phyloP scores from a whole-genome alignment of 2,888 invertebrate species.

The Tipula helvola region DNA sequence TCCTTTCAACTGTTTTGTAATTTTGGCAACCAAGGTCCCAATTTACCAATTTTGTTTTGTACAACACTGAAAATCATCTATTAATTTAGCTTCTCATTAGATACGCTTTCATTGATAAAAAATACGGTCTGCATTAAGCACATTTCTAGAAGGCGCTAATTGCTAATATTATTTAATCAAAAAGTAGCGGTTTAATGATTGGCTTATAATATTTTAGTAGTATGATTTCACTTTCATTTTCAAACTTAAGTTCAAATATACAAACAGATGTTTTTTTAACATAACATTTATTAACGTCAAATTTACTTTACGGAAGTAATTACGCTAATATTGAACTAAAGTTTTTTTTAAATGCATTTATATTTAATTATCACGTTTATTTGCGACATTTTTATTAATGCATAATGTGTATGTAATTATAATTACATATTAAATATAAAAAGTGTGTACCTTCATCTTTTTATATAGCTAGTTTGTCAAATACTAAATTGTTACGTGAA shows the following conservation, averaged over 20 bases:
- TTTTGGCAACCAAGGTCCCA: no score
- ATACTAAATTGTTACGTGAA: no score
- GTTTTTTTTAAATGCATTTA: background rate
- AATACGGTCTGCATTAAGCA: no score
- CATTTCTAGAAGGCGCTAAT: background rate
- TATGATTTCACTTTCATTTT: background rate
- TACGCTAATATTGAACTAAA: background rate
- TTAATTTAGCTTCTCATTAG: no score
- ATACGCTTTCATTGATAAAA: no score
- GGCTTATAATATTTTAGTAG: background rate
- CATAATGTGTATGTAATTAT: background rate
- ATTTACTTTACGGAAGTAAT: background rate
- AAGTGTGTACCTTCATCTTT: background rate
- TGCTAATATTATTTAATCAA: background rate
- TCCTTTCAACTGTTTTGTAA: no score
- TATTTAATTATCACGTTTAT: background rate
- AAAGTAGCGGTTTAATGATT: background rate
- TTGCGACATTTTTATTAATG: background rate
- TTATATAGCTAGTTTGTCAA: no score
- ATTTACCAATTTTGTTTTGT: no score
- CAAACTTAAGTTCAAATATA: background rate
- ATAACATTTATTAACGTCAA: background rate
- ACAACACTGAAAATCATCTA: no score
- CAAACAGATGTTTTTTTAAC: background rate
- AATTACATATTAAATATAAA: background rate